phyloP scores from a whole-genome alignment of 2,888 invertebrate species.

The Diachrysia chrysitis region DNA sequence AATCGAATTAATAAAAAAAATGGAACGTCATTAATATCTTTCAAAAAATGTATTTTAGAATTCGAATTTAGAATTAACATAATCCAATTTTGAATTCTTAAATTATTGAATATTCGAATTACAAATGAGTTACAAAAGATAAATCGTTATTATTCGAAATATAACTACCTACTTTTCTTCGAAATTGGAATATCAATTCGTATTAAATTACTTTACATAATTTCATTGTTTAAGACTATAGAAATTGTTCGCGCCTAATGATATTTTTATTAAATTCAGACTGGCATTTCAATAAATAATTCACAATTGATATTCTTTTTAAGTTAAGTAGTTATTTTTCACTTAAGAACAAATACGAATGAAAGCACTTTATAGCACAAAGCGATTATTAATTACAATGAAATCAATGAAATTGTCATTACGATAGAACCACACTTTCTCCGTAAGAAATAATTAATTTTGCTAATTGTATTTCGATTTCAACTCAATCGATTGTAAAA shows the following conservation, averaged over 20 bases:
- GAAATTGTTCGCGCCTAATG: slow-evolving; percentile 24
- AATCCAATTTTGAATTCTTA: slow-evolving; percentile 6
- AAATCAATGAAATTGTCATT: slow-evolving; percentile 11
- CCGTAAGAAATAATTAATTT: not conserved
- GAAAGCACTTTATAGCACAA: slow-evolving; percentile 1
- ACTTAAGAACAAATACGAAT: slow-evolving; percentile 15
- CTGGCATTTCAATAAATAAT: slow-evolving; percentile 25
- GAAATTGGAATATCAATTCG: slow-evolving; percentile 32
- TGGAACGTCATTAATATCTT: not conserved
- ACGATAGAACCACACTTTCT: not conserved
- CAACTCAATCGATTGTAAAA: not conserved
- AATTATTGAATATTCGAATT: slow-evolving; percentile 1
- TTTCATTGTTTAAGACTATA: slow-evolving; percentile 26
- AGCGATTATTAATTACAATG: slow-evolving; percentile 23
- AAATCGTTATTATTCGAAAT: slow-evolving; percentile 23
- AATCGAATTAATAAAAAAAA: not conserved
- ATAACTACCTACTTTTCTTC: slow-evolving; percentile 7
- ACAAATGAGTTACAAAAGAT: slow-evolving; percentile 19
- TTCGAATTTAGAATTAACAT: not conserved
- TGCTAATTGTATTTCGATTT: slow-evolving; percentile 5
- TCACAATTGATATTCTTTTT: slow-evolving; percentile 30
- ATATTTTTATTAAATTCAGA: slow-evolving; percentile 28
- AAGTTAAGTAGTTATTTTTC: slow-evolving; percentile 2
- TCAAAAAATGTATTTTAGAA: too few species aligned
- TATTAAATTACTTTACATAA: slow-evolving; percentile 29